A percentile compares a stretch with the other conserved stretches of the same genome.
Evolutionary conservation across 1,140 invertebrate genomes (phyloP).

Genomic region (Sarcophaga bullata): DNA sequence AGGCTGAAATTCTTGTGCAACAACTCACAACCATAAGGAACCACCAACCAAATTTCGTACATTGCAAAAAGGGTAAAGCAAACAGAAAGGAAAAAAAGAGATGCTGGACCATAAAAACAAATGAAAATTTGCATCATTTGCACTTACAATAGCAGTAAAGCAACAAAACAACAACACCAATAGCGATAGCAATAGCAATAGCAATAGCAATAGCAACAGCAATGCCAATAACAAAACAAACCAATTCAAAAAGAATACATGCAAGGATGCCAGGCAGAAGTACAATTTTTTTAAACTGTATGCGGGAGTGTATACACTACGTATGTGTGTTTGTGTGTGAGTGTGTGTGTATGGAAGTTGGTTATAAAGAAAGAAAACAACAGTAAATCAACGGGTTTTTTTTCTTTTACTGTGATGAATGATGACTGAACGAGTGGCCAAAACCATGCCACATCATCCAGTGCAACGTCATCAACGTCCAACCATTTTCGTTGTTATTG

Average conservation of each 20-base stretch:
- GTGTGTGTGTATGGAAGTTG: background rate
- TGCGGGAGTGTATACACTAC: no score
- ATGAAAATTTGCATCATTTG: constrained; percentile 40
- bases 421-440: constrained; percentile 42
- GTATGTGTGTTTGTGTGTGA: background rate
- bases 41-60: constrained; percentile 28
- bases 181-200: no score
- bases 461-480: constrained; percentile 16
- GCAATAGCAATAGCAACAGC: background rate
- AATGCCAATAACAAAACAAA: background rate
- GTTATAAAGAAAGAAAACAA: constrained; percentile 4
- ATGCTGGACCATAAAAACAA: constrained; percentile 27
- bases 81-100: background rate
- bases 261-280: background rate
- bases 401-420: constrained; percentile 44
- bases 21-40: constrained; percentile 25
- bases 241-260: background rate
- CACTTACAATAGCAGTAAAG: constrained; percentile 23
- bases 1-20: constrained; percentile 16
- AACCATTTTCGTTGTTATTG: background rate
- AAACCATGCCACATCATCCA: constrained; percentile 23
- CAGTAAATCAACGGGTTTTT: constrained; percentile 26
- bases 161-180: constrained; percentile 21
- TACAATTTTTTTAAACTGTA: no score
- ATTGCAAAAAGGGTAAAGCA: background rate